A percentile compares a stretch with the other conserved stretches of the same genome.
These are phyloP conservation scores for Aphrophora alni DNA, from an alignment of 2,888 invertebrate species.

Conservation along the genomic window DNA sequence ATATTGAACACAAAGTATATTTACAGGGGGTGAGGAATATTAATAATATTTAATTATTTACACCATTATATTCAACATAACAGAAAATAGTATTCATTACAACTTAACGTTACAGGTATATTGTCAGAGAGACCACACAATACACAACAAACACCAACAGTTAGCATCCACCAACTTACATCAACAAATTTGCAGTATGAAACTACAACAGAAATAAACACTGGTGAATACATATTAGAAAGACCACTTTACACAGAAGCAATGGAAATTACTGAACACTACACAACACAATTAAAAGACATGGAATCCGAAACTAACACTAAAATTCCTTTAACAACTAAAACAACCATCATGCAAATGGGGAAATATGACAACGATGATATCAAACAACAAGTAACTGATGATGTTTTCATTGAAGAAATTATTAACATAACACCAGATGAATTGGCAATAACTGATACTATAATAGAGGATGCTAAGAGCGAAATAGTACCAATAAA, in stretches of 20 bases:
- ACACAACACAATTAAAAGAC: slow-evolving; percentile 21
- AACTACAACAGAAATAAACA: slow-evolving; percentile 39
- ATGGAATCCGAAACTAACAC: not conserved
- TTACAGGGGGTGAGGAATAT: no score
- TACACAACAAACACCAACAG: slow-evolving; percentile 31
- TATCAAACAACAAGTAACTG: not conserved
- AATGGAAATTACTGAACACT: slow-evolving; percentile 30
- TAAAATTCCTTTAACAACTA: not conserved
- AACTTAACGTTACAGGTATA: slow-evolving; percentile 24
- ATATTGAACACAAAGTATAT: no score
- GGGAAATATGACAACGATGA: not conserved
- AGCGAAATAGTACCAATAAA: no score
- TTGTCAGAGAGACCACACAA: slow-evolving; percentile 25
- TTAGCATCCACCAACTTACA: slow-evolving; percentile 3
- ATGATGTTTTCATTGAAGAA: slow-evolving; percentile 22
- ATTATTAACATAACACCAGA: not conserved
- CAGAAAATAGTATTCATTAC: not conserved
- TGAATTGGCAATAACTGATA: not conserved
- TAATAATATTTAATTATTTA: no score
- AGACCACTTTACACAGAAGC: slow-evolving; percentile 34
- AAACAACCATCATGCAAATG: not conserved
- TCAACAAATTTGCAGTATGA: not conserved
- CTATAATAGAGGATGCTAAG: no score
- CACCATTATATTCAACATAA: no score
- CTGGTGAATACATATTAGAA: slow-evolving; percentile 31